Conservation (phyloP, 2,888 invertebrate genomes). For the Frankliniella intonsa region DNA sequence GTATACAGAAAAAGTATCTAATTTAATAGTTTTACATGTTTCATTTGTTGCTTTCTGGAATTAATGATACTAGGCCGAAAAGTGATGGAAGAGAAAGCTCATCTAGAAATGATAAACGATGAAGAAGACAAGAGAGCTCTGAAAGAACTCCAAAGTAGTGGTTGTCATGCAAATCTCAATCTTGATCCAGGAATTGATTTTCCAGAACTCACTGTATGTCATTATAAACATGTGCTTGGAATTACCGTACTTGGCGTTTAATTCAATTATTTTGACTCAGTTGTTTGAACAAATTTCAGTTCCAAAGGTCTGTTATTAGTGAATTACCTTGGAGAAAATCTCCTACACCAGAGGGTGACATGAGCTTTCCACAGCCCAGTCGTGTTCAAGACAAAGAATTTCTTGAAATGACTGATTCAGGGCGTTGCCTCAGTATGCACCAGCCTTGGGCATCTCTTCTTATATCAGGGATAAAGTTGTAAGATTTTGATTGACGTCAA, state of each 20-base stretch:
- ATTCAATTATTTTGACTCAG: neutral
- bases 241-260: neutral
- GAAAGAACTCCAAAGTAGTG: neutral
- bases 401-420: conserved; percentile 78
- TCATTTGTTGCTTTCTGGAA: neutral
- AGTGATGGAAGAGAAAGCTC: conserved; percentile 50
- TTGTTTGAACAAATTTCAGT: neutral
- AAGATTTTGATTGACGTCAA: conserved; percentile 40
- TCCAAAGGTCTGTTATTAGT: neutral
- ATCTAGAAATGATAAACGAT: conserved; percentile 44
- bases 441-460: conserved; percentile 94
- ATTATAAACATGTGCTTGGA: neutral
- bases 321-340: neutral
- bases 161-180: neutral
- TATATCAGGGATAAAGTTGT: conserved; percentile 89
- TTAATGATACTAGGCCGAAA: conserved; percentile 44
- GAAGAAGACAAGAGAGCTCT: conserved; percentile 45
- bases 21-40: too few relatives aligned
- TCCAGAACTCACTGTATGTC: neutral
- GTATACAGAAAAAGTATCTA: too few relatives aligned
- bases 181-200: neutral
- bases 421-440: conserved; percentile 88
- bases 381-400: conserved; percentile 71
- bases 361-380: neutral
- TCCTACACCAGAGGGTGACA: neutral